Base-by-base conservation (phyloP, 2,888 invertebrate species). In the Eupeodes latifasciatus region DNA sequence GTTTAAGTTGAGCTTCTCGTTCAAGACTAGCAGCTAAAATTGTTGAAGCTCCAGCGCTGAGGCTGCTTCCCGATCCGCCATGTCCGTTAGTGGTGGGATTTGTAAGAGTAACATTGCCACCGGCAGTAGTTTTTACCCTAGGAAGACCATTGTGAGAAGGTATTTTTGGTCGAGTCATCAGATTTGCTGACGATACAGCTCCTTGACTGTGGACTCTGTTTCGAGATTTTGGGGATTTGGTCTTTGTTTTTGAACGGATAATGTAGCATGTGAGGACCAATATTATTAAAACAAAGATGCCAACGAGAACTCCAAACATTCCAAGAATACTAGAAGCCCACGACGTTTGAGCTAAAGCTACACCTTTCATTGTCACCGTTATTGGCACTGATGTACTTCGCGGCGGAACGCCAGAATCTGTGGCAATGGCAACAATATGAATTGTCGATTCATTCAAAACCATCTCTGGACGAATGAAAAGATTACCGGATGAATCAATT, bases 371-470 rank as follows among this genome's bases (percentile, higher is more conserved):
- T 91, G 95, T 96, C 62, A 96, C 95, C 16, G 95, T 94, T 82
- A 96, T 95, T 2, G 96, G 96, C 62, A 96, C 96, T 0, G 95
- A 96, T 7, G 95, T 94, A 94, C 96, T 96, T 92, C 97, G 93
- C 0, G 98, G 97, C n/a, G 98, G 98, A 27, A 95, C 94, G 16
- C 98, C 98, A 14, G 96, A 96, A 93, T 98, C 98, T 0, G 96
- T 96, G 34, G 98, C 98, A 66, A 97, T 96, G 55, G 97, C 98
- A 62, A 97, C 95, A 74, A 97, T 94, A 93, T 97, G 96, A 66
- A 97, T 96, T 66, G 95, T 95, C 34, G 95, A 96, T 51, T 94
- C 93, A 67, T 94, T 92, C 11, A 94, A 91, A 74, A 94, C 90
- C 74, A 94, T 94, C 62, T 93, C 94, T n/a, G 94, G 93, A 75